Evolutionary conservation across 2,797 vertebrate genomes (phyloP).

Genomic region (Gymnothorax reevesii): DNA sequence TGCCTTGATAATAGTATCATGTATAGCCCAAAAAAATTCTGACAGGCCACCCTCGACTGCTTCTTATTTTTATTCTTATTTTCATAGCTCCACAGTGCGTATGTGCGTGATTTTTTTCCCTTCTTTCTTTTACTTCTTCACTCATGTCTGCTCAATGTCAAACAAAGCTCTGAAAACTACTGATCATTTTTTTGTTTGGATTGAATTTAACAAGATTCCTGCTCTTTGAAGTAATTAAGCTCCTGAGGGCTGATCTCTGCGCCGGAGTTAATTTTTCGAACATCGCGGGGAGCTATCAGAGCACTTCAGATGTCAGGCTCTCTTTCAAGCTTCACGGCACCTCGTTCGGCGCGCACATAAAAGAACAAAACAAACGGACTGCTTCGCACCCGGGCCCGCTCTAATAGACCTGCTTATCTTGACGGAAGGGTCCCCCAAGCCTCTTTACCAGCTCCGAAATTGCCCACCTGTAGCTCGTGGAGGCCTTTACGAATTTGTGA

Average conservation of each 20-base stretch:
- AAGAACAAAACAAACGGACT: slow-evolving; percentile 62
- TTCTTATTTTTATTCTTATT: slow-evolving; percentile 52
- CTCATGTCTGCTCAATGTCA: slow-evolving; percentile 81
- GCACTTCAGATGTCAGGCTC: slow-evolving; percentile 69
- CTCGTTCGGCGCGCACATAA: slow-evolving; percentile 65
- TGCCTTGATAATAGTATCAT: slow-evolving; percentile 77
- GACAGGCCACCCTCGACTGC: slow-evolving; percentile 73
- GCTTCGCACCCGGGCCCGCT: slow-evolving; percentile 40
- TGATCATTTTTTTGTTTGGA: slow-evolving; percentile 84
- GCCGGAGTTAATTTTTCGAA: slow-evolving; percentile 79
- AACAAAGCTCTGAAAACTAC: slow-evolving; percentile 80
- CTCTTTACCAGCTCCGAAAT: slow-evolving; percentile 40
- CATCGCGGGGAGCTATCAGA: slow-evolving; percentile 71
- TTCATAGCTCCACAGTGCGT: slow-evolving; percentile 39
- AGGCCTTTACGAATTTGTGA: slow-evolving; percentile 37
- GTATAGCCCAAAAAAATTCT: slow-evolving; percentile 71
- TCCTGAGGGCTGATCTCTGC: slow-evolving; percentile 79
- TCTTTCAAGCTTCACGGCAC: slow-evolving; percentile 75
- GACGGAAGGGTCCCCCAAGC: slow-evolving; percentile 43
- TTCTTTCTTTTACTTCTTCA: slow-evolving; percentile 47
- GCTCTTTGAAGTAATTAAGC: slow-evolving; percentile 91
- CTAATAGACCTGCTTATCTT: slow-evolving; percentile 66
- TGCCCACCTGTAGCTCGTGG: slow-evolving; percentile 45
- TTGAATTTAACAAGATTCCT: slow-evolving; percentile 84
- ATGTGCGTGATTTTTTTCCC: slow-evolving; percentile 37